Evolutionary conservation across 2,888 invertebrate species (phyloP), one percentile per base, ranked within the genome.

Genomic region (Bugulina stolonifera): DNA sequence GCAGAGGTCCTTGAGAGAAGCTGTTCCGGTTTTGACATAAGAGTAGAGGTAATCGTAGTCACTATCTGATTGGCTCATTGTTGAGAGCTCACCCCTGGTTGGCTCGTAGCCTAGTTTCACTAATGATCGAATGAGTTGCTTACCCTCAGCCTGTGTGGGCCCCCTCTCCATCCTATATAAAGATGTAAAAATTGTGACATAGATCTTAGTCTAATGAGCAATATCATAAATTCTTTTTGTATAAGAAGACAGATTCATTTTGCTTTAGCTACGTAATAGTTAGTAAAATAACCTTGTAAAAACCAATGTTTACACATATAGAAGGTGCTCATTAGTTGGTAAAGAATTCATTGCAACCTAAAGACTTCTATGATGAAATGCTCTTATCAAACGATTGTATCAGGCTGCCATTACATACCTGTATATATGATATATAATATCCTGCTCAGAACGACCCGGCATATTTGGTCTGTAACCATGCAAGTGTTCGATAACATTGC

Each of bases 401-500:
- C n/a, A n/a, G n/a, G n/a, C n/a, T 43, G 18, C 5, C 5, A 43
- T 10, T 18, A 64, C 64, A 5, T 32, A 64, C 64, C 64, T 25
- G 32, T 64, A 64, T 64, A 64, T 64, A 64, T 64, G 64, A 64
- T 64, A 64, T 32, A 64, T 32, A 34, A 64, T 64, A 27, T 64
- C 64, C 27, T 64, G 64, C 3, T 64, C 34, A 18, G 64, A 25
- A 5, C 34, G 27, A 25, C 64, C 64, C 5, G 64, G 64, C 32
- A 32, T 32, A 27, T 64, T 64, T 5, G 25, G 27, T 5, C 64
- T 27, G 32, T 64, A 64, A 14, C 5, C 27, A 10, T 64, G 32
- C 2, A 64, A 32, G 32, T 64, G 64, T 14, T 64, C 64, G 5
- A 64, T 10, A 10, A 32, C 64, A 34, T 34, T 64, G 32, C 64